phyloP scores from a whole-genome alignment of 1,140 invertebrate genomes.

The Drosophila nebulosa region DNA sequence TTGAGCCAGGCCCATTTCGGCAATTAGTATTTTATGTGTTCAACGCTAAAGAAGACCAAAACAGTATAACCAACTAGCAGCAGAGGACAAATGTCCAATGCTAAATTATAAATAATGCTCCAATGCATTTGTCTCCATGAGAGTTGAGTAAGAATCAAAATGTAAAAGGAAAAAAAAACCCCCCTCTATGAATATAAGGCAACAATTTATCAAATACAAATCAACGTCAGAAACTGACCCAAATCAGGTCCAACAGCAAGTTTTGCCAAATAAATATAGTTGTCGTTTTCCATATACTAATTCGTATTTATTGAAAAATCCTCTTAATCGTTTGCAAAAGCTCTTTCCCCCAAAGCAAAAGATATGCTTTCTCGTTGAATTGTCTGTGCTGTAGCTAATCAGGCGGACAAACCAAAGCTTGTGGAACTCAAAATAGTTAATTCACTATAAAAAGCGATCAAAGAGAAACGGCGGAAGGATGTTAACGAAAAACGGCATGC shows the following conservation, averaged over 20 bases:
- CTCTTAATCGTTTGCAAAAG: background rate
- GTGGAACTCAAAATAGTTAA: constrained; percentile 66
- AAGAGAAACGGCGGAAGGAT: no score
- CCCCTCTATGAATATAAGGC: no score
- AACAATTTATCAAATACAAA: no score
- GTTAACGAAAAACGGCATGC: background rate
- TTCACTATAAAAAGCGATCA: constrained; percentile 55
- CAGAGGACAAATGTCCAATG: no score
- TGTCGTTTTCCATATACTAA: background rate
- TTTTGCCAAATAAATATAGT: background rate
- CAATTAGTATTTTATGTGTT: no score
- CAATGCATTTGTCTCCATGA: constrained; percentile 33
- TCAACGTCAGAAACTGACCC: background rate
- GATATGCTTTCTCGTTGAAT: background rate
- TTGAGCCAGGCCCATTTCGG: no score
- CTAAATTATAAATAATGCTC: constrained; percentile 47
- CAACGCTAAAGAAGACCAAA: no score
- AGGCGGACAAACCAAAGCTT: constrained; percentile 15
- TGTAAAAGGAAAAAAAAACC: no score
- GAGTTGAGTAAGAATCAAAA: background rate
- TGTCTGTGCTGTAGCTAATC: background rate
- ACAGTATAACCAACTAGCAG: no score
- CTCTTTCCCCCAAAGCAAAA: background rate
- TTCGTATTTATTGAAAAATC: background rate
- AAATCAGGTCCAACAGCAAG: background rate